A percentile compares a stretch with the other conserved stretches of the same genome.
These are phyloP conservation scores for Ladona fulva DNA, from an alignment of 1,140 invertebrate genomes.

Conservation along the genomic window DNA sequence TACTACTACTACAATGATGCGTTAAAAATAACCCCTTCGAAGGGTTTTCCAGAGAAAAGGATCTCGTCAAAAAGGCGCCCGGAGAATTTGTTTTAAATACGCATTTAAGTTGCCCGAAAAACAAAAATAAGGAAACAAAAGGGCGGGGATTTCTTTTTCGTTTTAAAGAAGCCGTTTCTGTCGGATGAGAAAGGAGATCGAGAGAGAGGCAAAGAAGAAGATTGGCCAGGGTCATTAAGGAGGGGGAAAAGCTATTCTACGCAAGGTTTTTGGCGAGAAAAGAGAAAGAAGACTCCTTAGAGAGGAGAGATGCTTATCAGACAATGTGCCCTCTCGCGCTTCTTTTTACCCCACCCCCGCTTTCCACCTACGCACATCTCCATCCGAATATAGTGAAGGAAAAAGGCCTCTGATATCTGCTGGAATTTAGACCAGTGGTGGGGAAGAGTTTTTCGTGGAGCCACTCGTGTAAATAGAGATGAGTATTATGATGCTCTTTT, in stretches of 20 bases:
- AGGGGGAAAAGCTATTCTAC: neutral
- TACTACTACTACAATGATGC: no score
- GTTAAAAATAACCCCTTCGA: neutral
- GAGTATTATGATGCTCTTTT: no score
- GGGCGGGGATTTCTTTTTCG: neutral
- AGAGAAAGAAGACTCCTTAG: neutral
- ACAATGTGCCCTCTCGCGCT: neutral
- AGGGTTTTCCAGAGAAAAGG: neutral
- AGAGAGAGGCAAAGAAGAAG: neutral
- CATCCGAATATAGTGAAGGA: neutral
- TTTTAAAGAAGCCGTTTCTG: neutral
- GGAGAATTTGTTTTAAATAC: no score
- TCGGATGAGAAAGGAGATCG: neutral
- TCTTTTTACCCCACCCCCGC: neutral
- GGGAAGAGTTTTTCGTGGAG: no score
- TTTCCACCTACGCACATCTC: neutral
- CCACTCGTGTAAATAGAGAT: no score
- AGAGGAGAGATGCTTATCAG: neutral
- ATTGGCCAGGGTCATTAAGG: neutral
- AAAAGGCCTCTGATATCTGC: no score
- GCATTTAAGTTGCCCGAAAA: no score
- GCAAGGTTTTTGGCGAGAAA: neutral
- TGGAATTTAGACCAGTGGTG: no score
- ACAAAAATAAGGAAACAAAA: neutral
- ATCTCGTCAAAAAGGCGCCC: neutral